Percentiles rank a stretch among this genome's conserved stretches.
Evolutionary conservation across 2,888 invertebrate species (phyloP).

Genomic region (Biston betularia): DNA sequence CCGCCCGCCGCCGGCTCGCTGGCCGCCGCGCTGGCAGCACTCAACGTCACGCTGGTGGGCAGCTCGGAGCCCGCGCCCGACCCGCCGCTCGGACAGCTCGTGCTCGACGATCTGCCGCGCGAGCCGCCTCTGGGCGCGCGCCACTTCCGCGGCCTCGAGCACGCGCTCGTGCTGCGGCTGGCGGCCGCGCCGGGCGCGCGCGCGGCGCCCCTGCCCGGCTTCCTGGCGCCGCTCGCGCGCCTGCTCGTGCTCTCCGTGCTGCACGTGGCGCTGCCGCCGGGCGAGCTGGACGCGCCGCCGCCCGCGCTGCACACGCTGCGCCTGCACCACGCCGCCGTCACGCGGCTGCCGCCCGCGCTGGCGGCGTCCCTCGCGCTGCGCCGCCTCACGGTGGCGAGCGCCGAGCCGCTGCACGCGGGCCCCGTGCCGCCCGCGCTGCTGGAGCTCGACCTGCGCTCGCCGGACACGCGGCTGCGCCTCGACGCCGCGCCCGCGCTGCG

Average conservation of each 20-base stretch:
- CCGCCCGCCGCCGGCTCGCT: slow-evolving; percentile 26
- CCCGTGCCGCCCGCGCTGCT: slow-evolving; percentile 24
- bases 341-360: slow-evolving; percentile 16
- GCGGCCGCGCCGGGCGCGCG: not conserved
- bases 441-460: slow-evolving; percentile 6
- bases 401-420: slow-evolving; percentile 9
- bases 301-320: slow-evolving; percentile 83
- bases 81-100: not conserved
- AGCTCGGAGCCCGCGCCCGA: not conserved
- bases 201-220: slow-evolving; percentile 12
- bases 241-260: slow-evolving; percentile 23
- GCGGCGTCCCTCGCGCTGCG: slow-evolving; percentile 27
- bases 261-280: slow-evolving; percentile 7
- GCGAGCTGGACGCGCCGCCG: slow-evolving; percentile 86
- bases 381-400: slow-evolving; percentile 23
- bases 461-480: not conserved
- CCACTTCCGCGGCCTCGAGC: slow-evolving; percentile 30
- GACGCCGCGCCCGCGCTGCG: slow-evolving; percentile 22
- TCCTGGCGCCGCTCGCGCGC: slow-evolving; percentile 20
- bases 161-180: slow-evolving; percentile 24
- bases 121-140: slow-evolving; percentile 23
- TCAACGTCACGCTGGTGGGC: slow-evolving; percentile 28
- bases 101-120: not conserved
- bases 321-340: slow-evolving; percentile 16
- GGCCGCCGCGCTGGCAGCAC: slow-evolving; percentile 22